Conservation (phyloP, 1,140 invertebrate genomes). For the Caerostris darwini region DNA sequence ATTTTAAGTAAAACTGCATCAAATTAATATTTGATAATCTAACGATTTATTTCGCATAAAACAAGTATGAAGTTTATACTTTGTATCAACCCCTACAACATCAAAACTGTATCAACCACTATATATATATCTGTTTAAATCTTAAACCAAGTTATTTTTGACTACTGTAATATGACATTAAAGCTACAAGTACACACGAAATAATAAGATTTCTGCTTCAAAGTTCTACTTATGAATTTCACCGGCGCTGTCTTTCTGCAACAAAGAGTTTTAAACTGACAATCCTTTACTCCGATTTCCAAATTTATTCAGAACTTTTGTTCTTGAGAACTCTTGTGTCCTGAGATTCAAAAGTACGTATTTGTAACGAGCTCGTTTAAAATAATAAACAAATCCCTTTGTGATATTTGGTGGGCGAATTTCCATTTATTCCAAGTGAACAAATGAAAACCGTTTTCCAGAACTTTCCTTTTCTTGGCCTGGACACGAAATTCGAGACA, state of each 20-base stretch:
- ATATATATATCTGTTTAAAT: too few species aligned
- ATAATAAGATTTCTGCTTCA: too few species aligned
- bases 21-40: too few species aligned
- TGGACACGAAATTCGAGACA: neutral
- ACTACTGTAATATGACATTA: too few species aligned
- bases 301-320: neutral
- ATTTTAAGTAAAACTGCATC: too few species aligned
- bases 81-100: too few species aligned
- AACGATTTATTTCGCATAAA: too few species aligned
- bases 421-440: neutral
- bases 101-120: too few species aligned
- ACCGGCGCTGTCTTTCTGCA: neutral
- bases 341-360: neutral
- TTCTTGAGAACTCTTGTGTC: neutral
- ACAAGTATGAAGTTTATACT: too few species aligned
- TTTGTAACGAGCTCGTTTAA: slow-evolving; percentile 36
- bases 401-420: neutral
- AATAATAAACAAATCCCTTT: slow-evolving; percentile 13
- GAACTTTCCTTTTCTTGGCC: neutral
- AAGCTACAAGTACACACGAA: too few species aligned
- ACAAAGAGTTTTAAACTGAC: neutral
- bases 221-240: neutral
- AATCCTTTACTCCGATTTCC: neutral
- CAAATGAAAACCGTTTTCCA: neutral
- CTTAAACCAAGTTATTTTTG: too few species aligned